Evolutionary conservation across 1,140 invertebrate species (phyloP).

Genomic region (Radopholus similis): DNA sequence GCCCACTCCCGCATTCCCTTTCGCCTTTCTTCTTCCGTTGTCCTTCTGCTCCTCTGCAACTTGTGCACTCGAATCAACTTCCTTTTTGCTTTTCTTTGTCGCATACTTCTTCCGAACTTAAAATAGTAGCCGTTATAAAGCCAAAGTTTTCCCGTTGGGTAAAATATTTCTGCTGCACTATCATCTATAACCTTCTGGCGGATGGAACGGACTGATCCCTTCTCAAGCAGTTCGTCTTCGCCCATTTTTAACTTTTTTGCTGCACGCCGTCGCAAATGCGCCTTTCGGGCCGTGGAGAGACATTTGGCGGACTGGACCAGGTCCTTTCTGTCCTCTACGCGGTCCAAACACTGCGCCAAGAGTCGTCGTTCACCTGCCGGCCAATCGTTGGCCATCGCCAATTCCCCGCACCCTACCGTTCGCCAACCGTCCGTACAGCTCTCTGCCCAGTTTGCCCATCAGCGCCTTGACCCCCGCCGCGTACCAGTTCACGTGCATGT

Average conservation of each 20-base stretch:
- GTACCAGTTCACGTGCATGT: conserved; percentile 26
- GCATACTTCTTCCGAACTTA: neutral
- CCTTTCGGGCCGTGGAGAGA: conserved; percentile 29
- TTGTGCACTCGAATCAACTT: too few species aligned
- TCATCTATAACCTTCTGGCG: too few species aligned
- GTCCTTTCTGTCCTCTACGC: conserved; percentile 42
- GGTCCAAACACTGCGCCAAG: conserved; percentile 27
- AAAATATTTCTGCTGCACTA: neutral
- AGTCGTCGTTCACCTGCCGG: conserved; percentile 23
- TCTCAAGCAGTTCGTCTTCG: neutral
- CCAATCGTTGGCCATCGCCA: neutral
- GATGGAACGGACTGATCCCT: too few species aligned
- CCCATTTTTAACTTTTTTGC: neutral
- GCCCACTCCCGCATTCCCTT: too few species aligned
- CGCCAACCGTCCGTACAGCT: neutral
- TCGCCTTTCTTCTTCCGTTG: too few species aligned
- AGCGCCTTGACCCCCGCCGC: conserved; percentile 8
- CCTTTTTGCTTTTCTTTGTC: too few species aligned
- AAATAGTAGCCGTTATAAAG: neutral
- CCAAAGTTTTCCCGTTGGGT: neutral
- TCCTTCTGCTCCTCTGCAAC: too few species aligned
- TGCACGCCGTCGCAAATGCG: neutral
- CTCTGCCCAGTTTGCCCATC: conserved; percentile 4
- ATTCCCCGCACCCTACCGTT: neutral
- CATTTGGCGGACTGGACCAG: conserved; percentile 31